Base-by-base conservation (phyloP, 2,797 vertebrate genomes). In the Clarias platycephalus region DNA sequence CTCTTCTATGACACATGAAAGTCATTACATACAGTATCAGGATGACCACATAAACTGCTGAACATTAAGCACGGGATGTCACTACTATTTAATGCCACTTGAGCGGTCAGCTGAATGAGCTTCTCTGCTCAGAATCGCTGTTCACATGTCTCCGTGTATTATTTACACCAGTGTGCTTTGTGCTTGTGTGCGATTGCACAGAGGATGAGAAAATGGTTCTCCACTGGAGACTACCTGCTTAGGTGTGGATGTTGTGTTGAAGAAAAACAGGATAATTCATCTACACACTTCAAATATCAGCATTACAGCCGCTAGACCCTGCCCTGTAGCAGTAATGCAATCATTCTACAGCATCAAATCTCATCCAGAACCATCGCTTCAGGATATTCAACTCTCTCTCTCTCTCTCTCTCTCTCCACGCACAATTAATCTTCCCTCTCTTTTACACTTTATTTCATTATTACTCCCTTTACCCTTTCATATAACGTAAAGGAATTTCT, bases 321-420 rank as follows among this genome's bases (percentile, higher is more conserved):
- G 28, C 24, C 57, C 34, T 63, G 76, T 79, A 79, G 76, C 31
- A 62, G 22, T 78, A 57, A 78, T 78, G 75, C 75, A 79, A 79
- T 79, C 76, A 63, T 12, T 79, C 76, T 44, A 63, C 76, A 40
- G 34, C 34, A 44, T 79, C 76, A 79, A 63, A 79, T 62, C 57
- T 63, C 37, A 28, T 49, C 58, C 24, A 44, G 60, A 78, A 31
- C 76, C 31, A 62, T 78, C 34, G 76, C 58, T 78, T 62, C 57
- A 78, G 76, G 76, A 78, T 78, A 78, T 13, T 62, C 31, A 15
- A 49, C 26, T 34, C 31, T 34, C 76, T 79, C n/a, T 28, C 74
- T 26, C 18, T 44, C 66, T 37, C 44, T 53, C 31, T n/a, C 76
- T 80, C 44, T 80, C 78, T 53, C 60, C 28, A 60, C 75, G 62